Evolutionary conservation across 2,797 vertebrate species (phyloP).

Genomic region (Oryzias sinensis): DNA sequence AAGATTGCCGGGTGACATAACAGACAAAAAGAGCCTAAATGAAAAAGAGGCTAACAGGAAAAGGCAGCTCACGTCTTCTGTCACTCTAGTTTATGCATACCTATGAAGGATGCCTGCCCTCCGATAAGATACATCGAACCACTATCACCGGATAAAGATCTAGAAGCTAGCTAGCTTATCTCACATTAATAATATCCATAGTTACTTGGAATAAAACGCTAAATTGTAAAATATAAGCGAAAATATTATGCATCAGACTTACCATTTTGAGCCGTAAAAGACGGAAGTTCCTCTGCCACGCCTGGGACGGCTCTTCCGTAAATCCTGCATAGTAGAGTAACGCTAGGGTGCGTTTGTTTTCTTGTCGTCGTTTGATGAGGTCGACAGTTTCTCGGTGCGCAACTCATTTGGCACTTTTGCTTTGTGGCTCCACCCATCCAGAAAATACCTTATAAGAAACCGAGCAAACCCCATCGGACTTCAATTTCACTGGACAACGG

Average conservation of each 20-base stretch:
- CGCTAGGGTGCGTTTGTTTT: slow-evolving; percentile 38
- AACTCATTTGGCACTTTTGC: fast-evolving
- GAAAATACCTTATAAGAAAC: fast-evolving
- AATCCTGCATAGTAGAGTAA: slow-evolving; percentile 52
- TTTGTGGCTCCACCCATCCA: slow-evolving; percentile 15
- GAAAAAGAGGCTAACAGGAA: slow-evolving; percentile 10
- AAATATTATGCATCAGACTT: slow-evolving; percentile 39
- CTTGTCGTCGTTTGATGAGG: fast-evolving
- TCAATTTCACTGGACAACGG: slow-evolving; percentile 18
- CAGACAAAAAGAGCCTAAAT: not conserved
- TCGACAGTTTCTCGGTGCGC: too few species aligned
- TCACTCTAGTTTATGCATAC: slow-evolving; percentile 37
- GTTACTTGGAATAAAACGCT: not conserved
- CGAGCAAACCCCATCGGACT: slow-evolving; percentile 13
- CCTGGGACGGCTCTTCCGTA: slow-evolving; percentile 77
- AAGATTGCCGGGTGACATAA: too few species aligned
- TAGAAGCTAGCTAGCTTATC: slow-evolving; percentile 5
- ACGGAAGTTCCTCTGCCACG: slow-evolving; percentile 82
- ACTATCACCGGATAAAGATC: slow-evolving; percentile 6
- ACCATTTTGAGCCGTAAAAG: slow-evolving; percentile 80
- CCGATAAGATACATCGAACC: slow-evolving; percentile 13
- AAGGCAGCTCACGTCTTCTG: slow-evolving; percentile 32
- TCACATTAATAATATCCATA: not conserved
- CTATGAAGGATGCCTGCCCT: slow-evolving; percentile 49
- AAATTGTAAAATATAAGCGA: slow-evolving; percentile 20